A percentile compares a stretch with the other conserved stretches of the same genome.
phyloP scores from a whole-genome alignment of 2,113 vertebrate genomes.

The Eudyptes chrysolophus region DNA sequence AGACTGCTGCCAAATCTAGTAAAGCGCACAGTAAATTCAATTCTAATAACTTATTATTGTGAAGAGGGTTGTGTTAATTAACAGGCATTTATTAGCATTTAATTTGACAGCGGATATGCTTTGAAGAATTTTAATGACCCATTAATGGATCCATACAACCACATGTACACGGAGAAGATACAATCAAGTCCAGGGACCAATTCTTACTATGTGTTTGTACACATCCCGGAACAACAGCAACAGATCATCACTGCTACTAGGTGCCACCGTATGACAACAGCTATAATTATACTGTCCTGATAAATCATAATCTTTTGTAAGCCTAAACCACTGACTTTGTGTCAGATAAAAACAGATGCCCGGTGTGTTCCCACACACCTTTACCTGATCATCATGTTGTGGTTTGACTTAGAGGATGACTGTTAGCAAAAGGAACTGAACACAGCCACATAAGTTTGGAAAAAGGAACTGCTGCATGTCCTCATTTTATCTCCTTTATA shows the following conservation, averaged over 20 bases:
- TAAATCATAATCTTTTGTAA: slow-evolving; percentile 37
- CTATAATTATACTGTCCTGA: slow-evolving; percentile 40
- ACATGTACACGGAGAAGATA: slow-evolving; percentile 14
- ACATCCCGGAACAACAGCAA: background rate
- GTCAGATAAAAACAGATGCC: background rate
- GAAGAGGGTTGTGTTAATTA: slow-evolving; percentile 32
- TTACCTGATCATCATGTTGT: background rate
- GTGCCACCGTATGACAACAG: slow-evolving; percentile 24
- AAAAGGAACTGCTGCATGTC: background rate
- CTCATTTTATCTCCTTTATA: background rate
- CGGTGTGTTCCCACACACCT: background rate
- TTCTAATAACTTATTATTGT: background rate
- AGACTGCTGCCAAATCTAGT: background rate
- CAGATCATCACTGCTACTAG: background rate
- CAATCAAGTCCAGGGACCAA: background rate
- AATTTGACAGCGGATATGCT: slow-evolving; percentile 50
- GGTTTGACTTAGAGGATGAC: background rate
- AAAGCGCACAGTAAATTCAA: slow-evolving; percentile 11
- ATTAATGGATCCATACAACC: slow-evolving; percentile 44
- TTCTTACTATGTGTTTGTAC: background rate
- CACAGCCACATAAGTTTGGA: background rate
- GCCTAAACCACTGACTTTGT: slow-evolving; percentile 11
- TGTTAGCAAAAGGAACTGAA: background rate
- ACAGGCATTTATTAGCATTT: slow-evolving; percentile 42
- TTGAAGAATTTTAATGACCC: slow-evolving; percentile 42